phyloP scores from a whole-genome alignment of 2,797 vertebrate genomes.

The Diplodus sargus region DNA sequence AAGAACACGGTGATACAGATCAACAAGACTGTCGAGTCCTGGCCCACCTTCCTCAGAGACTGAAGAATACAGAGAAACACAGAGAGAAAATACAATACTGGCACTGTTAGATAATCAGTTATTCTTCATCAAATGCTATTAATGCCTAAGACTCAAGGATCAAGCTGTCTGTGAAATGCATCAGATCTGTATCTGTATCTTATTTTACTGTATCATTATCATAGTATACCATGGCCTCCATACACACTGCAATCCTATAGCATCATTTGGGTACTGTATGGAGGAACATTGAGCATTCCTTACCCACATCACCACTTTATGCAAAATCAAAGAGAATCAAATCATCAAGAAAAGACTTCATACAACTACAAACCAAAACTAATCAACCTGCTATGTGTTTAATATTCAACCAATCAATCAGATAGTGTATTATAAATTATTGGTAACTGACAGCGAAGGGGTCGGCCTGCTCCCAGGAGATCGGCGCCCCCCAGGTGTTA shows the following conservation, averaged over 20 bases:
- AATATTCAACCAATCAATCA: not conserved
- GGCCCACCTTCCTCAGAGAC: conserved; percentile 94
- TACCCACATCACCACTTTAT: conserved; percentile 10
- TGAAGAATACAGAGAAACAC: conserved; percentile 60
- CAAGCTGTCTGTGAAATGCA: conserved; percentile 10
- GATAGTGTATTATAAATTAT: not conserved
- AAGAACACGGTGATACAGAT: conserved; percentile 96
- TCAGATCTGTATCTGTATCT: not conserved
- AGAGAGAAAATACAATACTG: conserved; percentile 26
- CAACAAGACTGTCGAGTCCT: conserved; percentile 89
- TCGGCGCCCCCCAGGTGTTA: conserved; percentile 90
- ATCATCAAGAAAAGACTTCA: conserved; percentile 19
- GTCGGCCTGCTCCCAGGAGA: conserved; percentile 96
- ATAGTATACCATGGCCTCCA: not conserved
- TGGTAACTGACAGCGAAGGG: conserved; percentile 89
- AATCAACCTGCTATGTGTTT: not conserved
- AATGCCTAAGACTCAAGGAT: not conserved
- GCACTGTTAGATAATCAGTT: not conserved
- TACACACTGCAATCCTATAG: not conserved
- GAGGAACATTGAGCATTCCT: conserved; percentile 17
- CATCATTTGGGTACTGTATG: conserved; percentile 9
- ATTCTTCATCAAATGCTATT: not conserved
- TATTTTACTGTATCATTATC: not conserved
- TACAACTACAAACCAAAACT: conserved; percentile 13
- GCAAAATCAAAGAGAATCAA: conserved; percentile 21